Evolutionary conservation across 2,797 vertebrate genomes (phyloP), one percentile per base, ranked within the genome.

Genomic region (Lacerta bilineata): DNA sequence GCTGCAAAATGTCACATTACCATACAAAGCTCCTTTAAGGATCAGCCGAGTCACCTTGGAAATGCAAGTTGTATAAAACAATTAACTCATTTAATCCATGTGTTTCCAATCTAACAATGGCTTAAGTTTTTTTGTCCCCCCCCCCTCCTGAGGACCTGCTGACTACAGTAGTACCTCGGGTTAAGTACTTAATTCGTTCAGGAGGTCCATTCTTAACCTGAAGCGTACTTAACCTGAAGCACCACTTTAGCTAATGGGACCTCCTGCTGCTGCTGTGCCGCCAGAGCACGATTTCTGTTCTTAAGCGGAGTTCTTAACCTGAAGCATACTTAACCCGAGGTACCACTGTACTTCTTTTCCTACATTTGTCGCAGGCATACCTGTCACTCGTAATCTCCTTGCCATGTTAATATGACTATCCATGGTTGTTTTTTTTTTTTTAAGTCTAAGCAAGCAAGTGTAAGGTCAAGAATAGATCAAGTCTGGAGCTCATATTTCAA

Each of bases 1-100:
- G 81, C 91, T 93, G 90, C 86, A 88, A 95, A 95, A 96, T 95
- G 93, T 94, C 93, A 93, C 94, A 94, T 96, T 94, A 95, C 77
- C 94, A 95, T 94, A 96, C 91, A 95, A 95, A 94, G 91, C 78
- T 92, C 74, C 91, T 94, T 90, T 92, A 94, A 90, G 80, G 93
- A 92, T 93, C 90, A 89, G 90, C 77, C 71, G 82, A 88, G 25
- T 46, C 11, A 25, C 85, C 80, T 84, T 94, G 74, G 85, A 93
- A 94, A 90, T 82, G 71, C 75, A 84, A 91, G 91, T 78, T 88
- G 25, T 80, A 88, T 75, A 87, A 87, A 92, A 91, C n/a, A 75
- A 80, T 68, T 75, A 71, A 74, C 69, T 79, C 59, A 46, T 74
- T 92, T 95, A n/a, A 90, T n/a, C 81, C 89, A n/a, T 29, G 61